Base-by-base conservation (phyloP, 2,888 invertebrate genomes). In the Drosophila colorata region DNA sequence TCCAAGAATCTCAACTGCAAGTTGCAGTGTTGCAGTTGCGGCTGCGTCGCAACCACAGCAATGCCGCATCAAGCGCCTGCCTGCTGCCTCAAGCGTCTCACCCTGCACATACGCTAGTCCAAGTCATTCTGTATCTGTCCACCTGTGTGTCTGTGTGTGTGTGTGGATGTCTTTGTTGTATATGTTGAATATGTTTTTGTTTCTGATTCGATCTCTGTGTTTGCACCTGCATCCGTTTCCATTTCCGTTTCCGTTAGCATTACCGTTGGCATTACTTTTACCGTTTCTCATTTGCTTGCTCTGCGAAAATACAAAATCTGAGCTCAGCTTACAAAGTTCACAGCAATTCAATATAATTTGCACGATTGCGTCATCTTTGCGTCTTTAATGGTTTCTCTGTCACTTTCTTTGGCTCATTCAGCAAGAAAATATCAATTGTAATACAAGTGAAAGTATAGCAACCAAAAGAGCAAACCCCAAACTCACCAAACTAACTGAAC, bases 81-180 rank as follows among this genome's bases (percentile, higher is more conserved):
- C 78, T 91, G 91, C 90, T 91, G 91, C 89, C 90, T 91, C 73
- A 92, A 93, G 91, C 93, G 92, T 90, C 91, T 92, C 78, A 91
- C 90, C 48, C 81, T 92, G 83, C 92, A 91, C 90, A 91, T 92
- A 65, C 91, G 91, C 69, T 92, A 90, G 85, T 74, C 59, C 43
- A 47, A 46, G 40, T 55, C 46, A 38, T 13, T 28, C 11, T 43
- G 23, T 20, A 18, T 44, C n/a, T 49, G 37, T 31, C 25, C 25
- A 44, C 16, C 40, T 25, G 9, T 48, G 23, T 37, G 58, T 53
- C 51, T 43, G 43, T 43, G 31, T 28, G 25, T 51, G 18, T 52
- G 47, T 57, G 25, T 41, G 20, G 47, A 8, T 56, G 16, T 38
- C 28, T 52, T 13, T 31, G 31, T 31, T 31, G 11, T 31, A 11